phyloP scores from a whole-genome alignment of 2,888 invertebrate genomes.

The Melanostoma mellinum region DNA sequence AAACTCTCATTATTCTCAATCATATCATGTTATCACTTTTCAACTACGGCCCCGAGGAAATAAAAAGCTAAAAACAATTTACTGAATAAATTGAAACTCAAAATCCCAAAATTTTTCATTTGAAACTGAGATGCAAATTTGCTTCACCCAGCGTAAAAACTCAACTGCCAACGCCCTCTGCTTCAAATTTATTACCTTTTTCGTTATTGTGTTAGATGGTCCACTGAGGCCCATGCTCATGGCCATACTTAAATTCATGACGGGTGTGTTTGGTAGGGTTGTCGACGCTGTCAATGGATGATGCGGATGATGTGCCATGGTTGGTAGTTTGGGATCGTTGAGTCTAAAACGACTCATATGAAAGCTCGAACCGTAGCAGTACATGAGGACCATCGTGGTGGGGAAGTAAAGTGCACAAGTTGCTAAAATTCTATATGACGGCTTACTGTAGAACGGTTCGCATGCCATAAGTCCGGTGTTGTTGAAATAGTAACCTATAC shows the following conservation, averaged over 20 bases:
- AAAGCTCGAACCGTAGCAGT: constrained; percentile 94
- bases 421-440: constrained; percentile 88
- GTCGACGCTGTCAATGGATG: constrained; percentile 76
- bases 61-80: no score
- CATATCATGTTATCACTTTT: no score
- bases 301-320: constrained; percentile 79
- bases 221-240: constrained; percentile 80
- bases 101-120: no score
- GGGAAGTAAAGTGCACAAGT: constrained; percentile 95
- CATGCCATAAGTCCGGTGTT: constrained; percentile 92
- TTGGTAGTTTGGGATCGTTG: constrained; percentile 82
- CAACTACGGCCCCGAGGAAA: no score
- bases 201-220: constrained; percentile 79
- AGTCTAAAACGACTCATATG: constrained; percentile 91
- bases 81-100: no score
- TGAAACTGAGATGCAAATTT: no score
- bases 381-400: constrained; percentile 95
- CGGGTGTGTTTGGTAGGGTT: constrained; percentile 76
- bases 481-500: constrained; percentile 91
- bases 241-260: constrained; percentile 81
- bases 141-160: background rate
- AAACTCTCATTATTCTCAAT: no score
- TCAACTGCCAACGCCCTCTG: background rate
- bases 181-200: constrained; percentile 77
- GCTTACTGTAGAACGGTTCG: constrained; percentile 92